Conservation (phyloP, 2,113 vertebrate genomes). For the Siphamia tubifer region DNA sequence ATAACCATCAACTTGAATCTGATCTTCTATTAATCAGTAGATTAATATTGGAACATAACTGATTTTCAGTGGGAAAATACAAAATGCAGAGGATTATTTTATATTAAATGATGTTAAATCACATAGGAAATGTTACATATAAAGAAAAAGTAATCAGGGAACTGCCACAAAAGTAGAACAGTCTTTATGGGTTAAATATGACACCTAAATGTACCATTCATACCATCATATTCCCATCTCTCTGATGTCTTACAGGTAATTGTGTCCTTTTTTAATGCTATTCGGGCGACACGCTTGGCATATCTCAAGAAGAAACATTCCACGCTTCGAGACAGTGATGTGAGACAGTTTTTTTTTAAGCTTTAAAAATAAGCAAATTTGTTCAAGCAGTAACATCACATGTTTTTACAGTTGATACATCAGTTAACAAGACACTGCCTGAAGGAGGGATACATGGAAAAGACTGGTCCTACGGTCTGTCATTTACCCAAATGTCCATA, state of each 20-base stretch:
- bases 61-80: no score
- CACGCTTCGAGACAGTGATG: slow-evolving; percentile 79
- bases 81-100: no score
- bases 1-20: no score
- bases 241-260: slow-evolving; percentile 80
- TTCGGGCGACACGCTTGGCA: slow-evolving; percentile 86
- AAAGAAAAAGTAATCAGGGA: no score
- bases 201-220: no score
- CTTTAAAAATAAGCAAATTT: background rate
- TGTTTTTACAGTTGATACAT: slow-evolving; percentile 81
- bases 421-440: slow-evolving; percentile 84
- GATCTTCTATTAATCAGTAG: no score
- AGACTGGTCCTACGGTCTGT: slow-evolving; percentile 92
- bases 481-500: background rate
- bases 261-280: slow-evolving; percentile 92
- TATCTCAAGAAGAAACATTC: slow-evolving; percentile 87
- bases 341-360: slow-evolving; percentile 64
- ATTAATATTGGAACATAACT: no score
- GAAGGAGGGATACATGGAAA: slow-evolving; percentile 95
- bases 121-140: no score
- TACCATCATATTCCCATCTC: background rate
- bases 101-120: no score
- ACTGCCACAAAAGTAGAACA: no score
- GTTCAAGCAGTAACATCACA: background rate
- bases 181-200: no score